phyloP scores from a whole-genome alignment of 2,797 vertebrate species.

The Schizothorax lantsangensis region DNA sequence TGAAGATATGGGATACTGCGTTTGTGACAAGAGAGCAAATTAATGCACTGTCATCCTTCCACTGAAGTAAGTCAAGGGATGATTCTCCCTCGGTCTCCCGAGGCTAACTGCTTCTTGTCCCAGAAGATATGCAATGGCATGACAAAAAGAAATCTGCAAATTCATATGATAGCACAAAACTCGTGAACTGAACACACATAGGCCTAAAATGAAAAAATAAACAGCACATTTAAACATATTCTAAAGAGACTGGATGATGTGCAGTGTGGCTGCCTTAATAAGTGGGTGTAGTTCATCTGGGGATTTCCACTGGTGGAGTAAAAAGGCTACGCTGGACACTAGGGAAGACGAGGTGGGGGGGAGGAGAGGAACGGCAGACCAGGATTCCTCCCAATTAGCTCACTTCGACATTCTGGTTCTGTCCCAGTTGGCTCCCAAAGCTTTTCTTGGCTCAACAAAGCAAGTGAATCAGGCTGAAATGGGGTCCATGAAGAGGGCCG shows the following conservation, averaged over 20 bases:
- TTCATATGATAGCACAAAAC: slow-evolving; percentile 14
- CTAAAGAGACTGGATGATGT: slow-evolving; percentile 42
- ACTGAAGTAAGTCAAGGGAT: slow-evolving; percentile 69
- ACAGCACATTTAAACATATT: slow-evolving; percentile 27
- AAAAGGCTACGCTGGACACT: slow-evolving; percentile 38
- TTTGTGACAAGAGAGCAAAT: slow-evolving; percentile 70
- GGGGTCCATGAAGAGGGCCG: slow-evolving; percentile 36
- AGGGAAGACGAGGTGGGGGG: slow-evolving; percentile 8
- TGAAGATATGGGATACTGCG: slow-evolving; percentile 66
- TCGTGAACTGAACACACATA: neutral
- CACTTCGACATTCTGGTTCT: slow-evolving; percentile 53
- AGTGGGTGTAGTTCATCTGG: slow-evolving; percentile 50
- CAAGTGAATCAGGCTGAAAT: slow-evolving; percentile 49
- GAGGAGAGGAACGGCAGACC: slow-evolving; percentile 33
- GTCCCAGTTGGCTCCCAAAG: slow-evolving; percentile 55
- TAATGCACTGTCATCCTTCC: slow-evolving; percentile 71
- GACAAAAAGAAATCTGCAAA: neutral
- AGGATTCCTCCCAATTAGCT: slow-evolving; percentile 58
- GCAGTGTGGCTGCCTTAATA: slow-evolving; percentile 46
- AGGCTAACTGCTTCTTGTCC: slow-evolving; percentile 64
- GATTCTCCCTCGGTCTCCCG: slow-evolving; percentile 57
- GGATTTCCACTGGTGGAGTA: slow-evolving; percentile 43
- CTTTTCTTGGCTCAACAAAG: slow-evolving; percentile 56
- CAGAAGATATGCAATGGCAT: slow-evolving; percentile 54
- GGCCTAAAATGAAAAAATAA: neutral